Evolutionary conservation across 2,113 vertebrate genomes (phyloP).

Genomic region (Oxyruncus cristatus): DNA sequence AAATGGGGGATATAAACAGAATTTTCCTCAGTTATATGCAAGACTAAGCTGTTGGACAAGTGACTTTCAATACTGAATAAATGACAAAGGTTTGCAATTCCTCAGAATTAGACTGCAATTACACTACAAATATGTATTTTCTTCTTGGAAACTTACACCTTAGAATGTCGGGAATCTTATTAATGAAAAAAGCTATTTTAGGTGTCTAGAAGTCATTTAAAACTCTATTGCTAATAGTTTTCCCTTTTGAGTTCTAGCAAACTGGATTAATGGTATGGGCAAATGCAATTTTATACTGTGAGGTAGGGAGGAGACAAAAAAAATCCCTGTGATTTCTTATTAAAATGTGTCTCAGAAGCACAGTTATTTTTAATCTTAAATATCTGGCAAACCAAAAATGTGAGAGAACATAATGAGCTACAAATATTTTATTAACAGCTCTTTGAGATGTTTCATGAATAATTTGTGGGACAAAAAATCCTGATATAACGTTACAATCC

Average conservation of each 20-base stretch:
- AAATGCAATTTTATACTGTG: not conserved
- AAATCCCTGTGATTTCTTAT: not conserved
- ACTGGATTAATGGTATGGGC: not conserved
- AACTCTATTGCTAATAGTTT: not conserved
- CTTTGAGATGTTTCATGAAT: not conserved
- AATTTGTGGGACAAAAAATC: not conserved
- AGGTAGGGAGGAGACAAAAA: not conserved
- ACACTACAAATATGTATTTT: not conserved
- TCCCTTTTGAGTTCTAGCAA: not conserved
- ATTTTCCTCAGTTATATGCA: not conserved
- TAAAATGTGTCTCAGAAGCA: not conserved
- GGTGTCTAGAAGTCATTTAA: not conserved
- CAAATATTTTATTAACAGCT: not conserved
- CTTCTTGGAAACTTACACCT: not conserved
- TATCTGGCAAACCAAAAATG: not conserved
- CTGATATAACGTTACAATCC: not conserved
- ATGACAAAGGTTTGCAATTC: not conserved
- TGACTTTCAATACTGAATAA: not conserved
- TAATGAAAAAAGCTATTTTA: not conserved
- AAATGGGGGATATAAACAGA: not conserved
- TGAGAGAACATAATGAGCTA: not conserved
- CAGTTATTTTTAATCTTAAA: not conserved
- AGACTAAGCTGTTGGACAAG: not conserved
- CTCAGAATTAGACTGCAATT: not conserved
- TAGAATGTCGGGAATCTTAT: not conserved